phyloP scores from a whole-genome alignment of 1,140 invertebrate species.

The Drosophila subpulchrella region DNA sequence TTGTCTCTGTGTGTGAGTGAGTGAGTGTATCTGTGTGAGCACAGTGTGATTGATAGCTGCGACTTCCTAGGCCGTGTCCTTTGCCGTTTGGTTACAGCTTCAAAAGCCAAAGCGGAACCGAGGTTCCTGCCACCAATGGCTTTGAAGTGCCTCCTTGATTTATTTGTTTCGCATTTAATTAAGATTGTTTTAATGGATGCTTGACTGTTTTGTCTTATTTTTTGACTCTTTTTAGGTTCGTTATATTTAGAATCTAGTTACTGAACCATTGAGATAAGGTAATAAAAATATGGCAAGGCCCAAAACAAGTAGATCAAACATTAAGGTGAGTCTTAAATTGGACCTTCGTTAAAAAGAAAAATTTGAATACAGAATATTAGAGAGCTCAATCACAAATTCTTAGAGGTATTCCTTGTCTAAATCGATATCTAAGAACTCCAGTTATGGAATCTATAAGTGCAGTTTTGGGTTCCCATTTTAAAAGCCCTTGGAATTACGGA shows the following conservation, averaged over 20 bases:
- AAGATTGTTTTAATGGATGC: not conserved
- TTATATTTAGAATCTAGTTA: not conserved
- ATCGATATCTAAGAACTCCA: no score
- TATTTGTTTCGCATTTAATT: conserved; percentile 19
- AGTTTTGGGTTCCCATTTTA: no score
- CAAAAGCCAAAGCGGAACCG: not conserved
- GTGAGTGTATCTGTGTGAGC: not conserved
- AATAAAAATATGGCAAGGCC: no score
- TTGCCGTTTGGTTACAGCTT: conserved; percentile 3
- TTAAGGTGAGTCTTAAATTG: no score
- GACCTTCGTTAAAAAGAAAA: no score
- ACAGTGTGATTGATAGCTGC: conserved; percentile 40
- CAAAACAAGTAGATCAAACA: no score
- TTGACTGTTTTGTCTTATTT: not conserved
- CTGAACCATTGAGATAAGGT: no score
- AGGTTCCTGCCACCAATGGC: conserved; percentile 4
- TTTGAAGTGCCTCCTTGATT: conserved; percentile 8
- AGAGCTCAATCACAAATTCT: no score
- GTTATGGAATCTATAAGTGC: no score
- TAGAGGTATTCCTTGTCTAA: no score
- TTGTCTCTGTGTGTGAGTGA: not conserved
- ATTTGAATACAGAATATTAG: no score
- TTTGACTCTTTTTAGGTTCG: not conserved
- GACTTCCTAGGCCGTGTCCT: conserved; percentile 12
- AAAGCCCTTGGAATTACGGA: no score